These are phyloP conservation scores for Drepana arcuata DNA, from an alignment of 1,140 invertebrate species.

Conservation along the genomic window DNA sequence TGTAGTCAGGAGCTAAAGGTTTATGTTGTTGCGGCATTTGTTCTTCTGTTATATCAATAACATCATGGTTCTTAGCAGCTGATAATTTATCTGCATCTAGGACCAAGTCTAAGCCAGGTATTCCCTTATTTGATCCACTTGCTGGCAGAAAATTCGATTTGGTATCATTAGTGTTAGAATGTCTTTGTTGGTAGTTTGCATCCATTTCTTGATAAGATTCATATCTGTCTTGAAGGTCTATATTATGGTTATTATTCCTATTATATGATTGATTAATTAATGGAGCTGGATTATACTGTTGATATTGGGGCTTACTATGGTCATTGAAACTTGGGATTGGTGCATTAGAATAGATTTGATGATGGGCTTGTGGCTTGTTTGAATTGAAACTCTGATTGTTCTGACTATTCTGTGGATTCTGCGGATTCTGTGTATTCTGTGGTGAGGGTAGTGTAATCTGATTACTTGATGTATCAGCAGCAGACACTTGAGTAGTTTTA, in stretches of 20 bases:
- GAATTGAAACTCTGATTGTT: too few species aligned
- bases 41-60: conserved; percentile 54
- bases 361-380: too few species aligned
- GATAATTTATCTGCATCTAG: conserved; percentile 40
- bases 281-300: too few species aligned
- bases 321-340: too few species aligned
- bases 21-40: conserved; percentile 7
- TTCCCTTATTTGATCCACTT: conserved; percentile 57
- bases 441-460: conserved; percentile 15
- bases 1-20: conserved; percentile 62
- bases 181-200: conserved; percentile 4
- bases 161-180: background rate
- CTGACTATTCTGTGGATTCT: conserved; percentile 6
- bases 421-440: conserved; percentile 12
- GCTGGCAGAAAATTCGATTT: conserved; percentile 29
- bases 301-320: conserved; percentile 3
- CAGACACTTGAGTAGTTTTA: background rate
- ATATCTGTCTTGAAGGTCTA: conserved; percentile 30
- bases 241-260: conserved; percentile 24
- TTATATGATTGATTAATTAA: conserved; percentile 26
- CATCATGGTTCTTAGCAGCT: conserved; percentile 24
- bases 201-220: conserved; percentile 25
- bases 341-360: too few species aligned
- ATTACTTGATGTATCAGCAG: conserved; percentile 16
- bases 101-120: conserved; percentile 78